phyloP scores from a whole-genome alignment of 2,113 vertebrate genomes.

The Nesoenas mayeri region DNA sequence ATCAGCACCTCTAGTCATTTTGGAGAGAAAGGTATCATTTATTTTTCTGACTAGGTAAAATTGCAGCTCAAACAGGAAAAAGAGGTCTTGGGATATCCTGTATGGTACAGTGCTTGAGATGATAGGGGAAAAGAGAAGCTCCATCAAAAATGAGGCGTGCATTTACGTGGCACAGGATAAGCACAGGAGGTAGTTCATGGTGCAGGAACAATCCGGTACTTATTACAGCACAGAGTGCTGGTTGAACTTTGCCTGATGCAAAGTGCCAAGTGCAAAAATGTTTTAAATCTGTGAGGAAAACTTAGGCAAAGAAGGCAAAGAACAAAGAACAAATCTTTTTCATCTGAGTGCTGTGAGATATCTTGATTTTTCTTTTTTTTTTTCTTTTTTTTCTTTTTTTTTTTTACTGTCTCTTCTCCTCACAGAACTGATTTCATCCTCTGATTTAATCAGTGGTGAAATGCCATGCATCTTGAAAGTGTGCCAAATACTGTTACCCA shows the following conservation, averaged over 20 bases:
- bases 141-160: background rate
- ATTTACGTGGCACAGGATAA: background rate
- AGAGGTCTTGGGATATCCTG: background rate
- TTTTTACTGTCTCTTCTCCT: background rate
- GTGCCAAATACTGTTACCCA: background rate
- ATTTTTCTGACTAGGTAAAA: background rate
- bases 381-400: background rate
- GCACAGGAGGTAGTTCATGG: background rate
- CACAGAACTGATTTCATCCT: background rate
- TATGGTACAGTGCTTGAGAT: background rate
- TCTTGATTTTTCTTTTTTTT: background rate
- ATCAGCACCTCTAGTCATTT: background rate
- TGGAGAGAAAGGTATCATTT: background rate
- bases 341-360: background rate
- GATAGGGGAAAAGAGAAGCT: background rate
- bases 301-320: background rate
- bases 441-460: background rate
- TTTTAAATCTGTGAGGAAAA: background rate
- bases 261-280: background rate
- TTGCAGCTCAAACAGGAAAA: background rate
- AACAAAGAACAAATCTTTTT: background rate
- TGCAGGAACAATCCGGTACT: background rate
- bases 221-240: background rate
- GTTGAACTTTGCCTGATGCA: background rate
- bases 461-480: background rate